Evolutionary conservation across 2,113 vertebrate species (phyloP), one percentile per base, ranked within the genome.

Genomic region (Naja naja): DNA sequence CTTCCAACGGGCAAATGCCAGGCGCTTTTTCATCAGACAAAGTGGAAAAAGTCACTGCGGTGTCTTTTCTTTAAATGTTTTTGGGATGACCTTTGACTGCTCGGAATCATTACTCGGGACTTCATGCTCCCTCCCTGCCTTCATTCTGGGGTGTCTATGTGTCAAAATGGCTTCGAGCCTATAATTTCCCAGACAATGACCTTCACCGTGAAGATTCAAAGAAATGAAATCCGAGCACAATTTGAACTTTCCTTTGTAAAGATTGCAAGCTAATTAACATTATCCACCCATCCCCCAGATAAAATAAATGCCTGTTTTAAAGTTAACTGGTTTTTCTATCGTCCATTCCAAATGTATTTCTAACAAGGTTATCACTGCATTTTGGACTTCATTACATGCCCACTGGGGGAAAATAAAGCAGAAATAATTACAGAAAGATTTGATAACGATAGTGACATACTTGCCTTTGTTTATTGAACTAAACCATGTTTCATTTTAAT

Each of bases 181-280:
- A 90, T 90, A 20, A 85, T 92, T 88, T 95, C 93, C 74, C 89
- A 90, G 88, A 93, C 85, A 25, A 88, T 69, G 92, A 94, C 89
- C 89, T 94, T 92, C 88, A 8, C 43, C 49, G 54, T n/a, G 56
- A 49, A 93, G 91, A 85, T 89, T 55, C 56, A 94, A 95, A 94
- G 49, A 58, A 91, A 94, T 49, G 45, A 92, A 90, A 85, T 90
- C 91, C 90, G 88, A 95, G 92, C 88, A 88, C 55, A 91, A 93
- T 89, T 53, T 93, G 89, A 94, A 93, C 93, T 93, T 94, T 91
- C 81, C 60, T 94, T 95, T 92, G 49, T 85, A 93, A 93, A 30
- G 90, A 85, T 89, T 91, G 45, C 52, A 34, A 95, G 91, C 86
- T 93, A 90, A 92, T 94, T 92, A 81, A 43, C 87, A 89, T 92